These are phyloP conservation scores for Python bivittatus DNA, from an alignment of 2,113 vertebrate genomes.

Conservation along the genomic window DNA sequence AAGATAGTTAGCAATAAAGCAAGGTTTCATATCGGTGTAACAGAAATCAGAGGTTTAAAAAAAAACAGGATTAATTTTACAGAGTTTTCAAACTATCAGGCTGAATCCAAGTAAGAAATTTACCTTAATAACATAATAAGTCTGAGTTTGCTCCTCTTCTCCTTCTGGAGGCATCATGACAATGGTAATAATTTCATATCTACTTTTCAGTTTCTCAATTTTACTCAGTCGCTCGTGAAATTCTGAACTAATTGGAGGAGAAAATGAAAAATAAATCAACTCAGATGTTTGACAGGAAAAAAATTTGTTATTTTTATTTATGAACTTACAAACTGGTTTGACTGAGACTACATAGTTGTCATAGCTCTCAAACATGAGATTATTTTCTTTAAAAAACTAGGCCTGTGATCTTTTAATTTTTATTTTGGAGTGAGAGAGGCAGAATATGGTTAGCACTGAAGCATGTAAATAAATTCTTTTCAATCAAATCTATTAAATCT, in stretches of 20 bases:
- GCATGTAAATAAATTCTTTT: neutral
- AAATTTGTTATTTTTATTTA: neutral
- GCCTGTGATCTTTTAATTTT: neutral
- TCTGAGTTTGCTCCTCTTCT: conserved; percentile 84
- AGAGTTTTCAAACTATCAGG: neutral
- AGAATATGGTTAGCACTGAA: neutral
- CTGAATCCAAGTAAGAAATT: neutral
- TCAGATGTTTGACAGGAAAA: neutral
- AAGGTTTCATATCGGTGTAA: neutral
- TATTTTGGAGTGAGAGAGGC: neutral
- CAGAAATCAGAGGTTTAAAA: neutral
- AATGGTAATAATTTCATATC: conserved; percentile 83
- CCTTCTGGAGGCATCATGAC: conserved; percentile 83
- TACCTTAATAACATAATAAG: conserved; percentile 91
- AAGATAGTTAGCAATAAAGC: neutral
- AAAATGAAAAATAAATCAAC: conserved; percentile 36
- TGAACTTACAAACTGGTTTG: neutral
- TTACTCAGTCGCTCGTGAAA: conserved; percentile 84
- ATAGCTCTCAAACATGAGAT: neutral
- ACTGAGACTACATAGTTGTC: neutral
- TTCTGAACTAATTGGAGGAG: conserved; percentile 73
- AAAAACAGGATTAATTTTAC: neutral
- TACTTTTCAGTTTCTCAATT: conserved; percentile 85
- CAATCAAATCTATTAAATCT: neutral
- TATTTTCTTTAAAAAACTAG: neutral